Evolutionary conservation across 2,888 invertebrate genomes (phyloP).

Genomic region (Philereme vetulata): DNA sequence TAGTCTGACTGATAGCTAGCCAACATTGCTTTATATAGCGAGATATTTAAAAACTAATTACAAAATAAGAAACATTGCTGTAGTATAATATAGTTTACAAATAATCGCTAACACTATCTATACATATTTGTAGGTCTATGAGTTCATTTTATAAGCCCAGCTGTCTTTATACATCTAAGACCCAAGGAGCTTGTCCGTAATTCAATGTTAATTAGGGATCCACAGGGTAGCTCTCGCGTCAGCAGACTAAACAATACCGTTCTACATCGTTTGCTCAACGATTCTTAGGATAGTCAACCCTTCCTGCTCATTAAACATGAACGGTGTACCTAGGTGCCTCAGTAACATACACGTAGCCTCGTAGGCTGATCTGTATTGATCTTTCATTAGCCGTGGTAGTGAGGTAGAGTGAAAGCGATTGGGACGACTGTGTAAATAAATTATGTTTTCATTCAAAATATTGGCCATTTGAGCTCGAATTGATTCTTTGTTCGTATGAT

Average conservation of each 20-base stretch:
- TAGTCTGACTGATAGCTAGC: too few species aligned
- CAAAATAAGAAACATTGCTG: too few species aligned
- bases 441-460: conserved; percentile 7
- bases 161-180: conserved; percentile 17
- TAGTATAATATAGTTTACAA: too few species aligned
- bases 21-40: too few species aligned
- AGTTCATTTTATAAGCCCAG: conserved; percentile 8
- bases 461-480: conserved; percentile 1
- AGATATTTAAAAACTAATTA: too few species aligned
- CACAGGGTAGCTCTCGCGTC: conserved; percentile 36
- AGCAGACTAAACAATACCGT: conserved; percentile 48
- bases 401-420: conserved; percentile 12
- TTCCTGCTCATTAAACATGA: conserved; percentile 58
- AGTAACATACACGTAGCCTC: conserved; percentile 27
- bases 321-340: conserved; percentile 42
- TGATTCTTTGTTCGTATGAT: neutral
- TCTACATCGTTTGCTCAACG: conserved; percentile 44
- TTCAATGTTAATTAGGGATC: conserved; percentile 47
- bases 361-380: conserved; percentile 30
- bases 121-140: neutral
- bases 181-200: conserved; percentile 35
- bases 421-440: conserved; percentile 10
- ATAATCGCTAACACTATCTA: too few species aligned
- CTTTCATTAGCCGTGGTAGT: conserved; percentile 27
- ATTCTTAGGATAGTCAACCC: conserved; percentile 47